Base-by-base conservation (phyloP, 1,140 invertebrate species). In the Polypedilum vanderplanki region DNA sequence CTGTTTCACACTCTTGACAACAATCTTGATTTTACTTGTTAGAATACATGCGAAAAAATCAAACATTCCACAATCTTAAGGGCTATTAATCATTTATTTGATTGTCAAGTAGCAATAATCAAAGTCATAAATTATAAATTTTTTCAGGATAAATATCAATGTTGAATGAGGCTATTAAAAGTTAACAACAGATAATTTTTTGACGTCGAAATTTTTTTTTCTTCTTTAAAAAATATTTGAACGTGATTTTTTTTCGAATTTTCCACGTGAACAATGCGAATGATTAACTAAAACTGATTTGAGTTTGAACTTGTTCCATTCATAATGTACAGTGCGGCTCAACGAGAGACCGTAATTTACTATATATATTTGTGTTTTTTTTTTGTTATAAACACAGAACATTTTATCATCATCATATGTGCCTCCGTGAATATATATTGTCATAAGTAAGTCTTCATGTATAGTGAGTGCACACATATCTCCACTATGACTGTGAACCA, bases 251-350 rank as follows among this genome's bases (percentile, higher is more conserved):
- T n/a, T n/a, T n/a, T n/a, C n/a, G n/a, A n/a, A n/a, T n/a, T 57
- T 57, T 57, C 15, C 46, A 57, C 46, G n/a, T 57, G 46, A 57
- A 57, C 46, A 57, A 57, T 57, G 46, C 46, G 46, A 57, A 57
- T 12, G 46, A 57, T 57, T 57, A 57, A 57, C 46, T 57, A 57
- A 57, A 57, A 57, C 46, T 57, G 46, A 57, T 57, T 57, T 57
- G 46, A 57, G 46, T 57, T 57, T 57, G 46, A 57, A 57, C 46
- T 57, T 57, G 46, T 57, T 57, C 46, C 46, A 57, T 57, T 57
- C 46, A 57, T 57, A 57, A 57, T 57, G 46, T 57, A 57, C 12
- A 57, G 12, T 57, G n/a, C 10, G 46, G 46, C 12, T n/a, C 46
- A n/a, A 33, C 24, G 24, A 33, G 46, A 57, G 46, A 12, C 46